Evolutionary conservation across 1,140 invertebrate genomes (phyloP).

Genomic region (Drosophila ogumai): DNA sequence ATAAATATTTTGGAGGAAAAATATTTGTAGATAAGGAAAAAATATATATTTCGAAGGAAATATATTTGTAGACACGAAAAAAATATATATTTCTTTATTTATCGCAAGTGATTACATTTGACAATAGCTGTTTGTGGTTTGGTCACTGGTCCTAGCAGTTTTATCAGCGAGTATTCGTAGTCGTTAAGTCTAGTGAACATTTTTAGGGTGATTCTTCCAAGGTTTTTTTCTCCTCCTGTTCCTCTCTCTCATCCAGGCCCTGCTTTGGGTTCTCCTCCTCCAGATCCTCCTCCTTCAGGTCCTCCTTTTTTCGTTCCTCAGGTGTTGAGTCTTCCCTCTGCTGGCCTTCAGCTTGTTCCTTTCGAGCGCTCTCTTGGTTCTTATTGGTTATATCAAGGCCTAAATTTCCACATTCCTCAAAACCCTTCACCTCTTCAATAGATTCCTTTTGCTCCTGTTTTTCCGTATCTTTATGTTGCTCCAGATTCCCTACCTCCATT

Average conservation of each 20-base stretch:
- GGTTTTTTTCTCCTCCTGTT: neutral
- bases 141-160: constrained; percentile 35
- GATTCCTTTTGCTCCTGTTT: neutral
- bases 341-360: neutral
- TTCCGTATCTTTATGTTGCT: no score
- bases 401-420: neutral
- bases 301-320: neutral
- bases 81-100: constrained; percentile 32
- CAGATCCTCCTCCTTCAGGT: neutral
- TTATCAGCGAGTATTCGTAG: constrained; percentile 50
- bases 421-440: neutral
- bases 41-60: no score
- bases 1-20: neutral
- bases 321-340: neutral
- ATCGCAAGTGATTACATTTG: neutral
- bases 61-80: neutral
- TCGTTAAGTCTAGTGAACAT: constrained; percentile 63
- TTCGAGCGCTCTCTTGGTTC: neutral
- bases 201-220: constrained; percentile 28
- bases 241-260: no score
- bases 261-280: neutral
- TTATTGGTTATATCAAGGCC: neutral
- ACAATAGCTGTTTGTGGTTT: constrained; percentile 4
- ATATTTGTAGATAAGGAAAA: no score
- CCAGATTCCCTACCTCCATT: no score